phyloP scores from a whole-genome alignment of 2,888 invertebrate species.

The Agonopterix subpropinquella region DNA sequence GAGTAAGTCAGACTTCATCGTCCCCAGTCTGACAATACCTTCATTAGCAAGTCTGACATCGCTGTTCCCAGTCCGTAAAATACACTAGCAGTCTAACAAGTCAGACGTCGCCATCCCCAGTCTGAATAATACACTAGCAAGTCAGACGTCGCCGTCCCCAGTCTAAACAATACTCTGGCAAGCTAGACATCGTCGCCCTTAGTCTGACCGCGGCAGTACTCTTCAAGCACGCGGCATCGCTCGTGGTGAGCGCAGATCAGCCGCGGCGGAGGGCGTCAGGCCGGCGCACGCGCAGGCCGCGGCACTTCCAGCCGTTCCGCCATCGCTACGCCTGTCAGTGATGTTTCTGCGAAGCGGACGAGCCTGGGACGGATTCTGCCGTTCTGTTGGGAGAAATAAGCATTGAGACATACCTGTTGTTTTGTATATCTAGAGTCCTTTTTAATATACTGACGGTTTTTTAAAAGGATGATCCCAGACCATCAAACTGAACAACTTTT shows the following conservation, averaged over 20 bases:
- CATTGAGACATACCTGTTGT: too few species aligned
- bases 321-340: slow-evolving; percentile 29
- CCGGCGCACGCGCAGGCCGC: slow-evolving; percentile 35
- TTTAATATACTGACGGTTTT: too few species aligned
- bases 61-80: neutral
- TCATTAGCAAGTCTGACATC: too few species aligned
- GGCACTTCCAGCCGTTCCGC: slow-evolving; percentile 25
- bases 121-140: too few species aligned
- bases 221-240: slow-evolving; percentile 49
- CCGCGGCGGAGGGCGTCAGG: slow-evolving; percentile 61
- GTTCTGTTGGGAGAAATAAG: slow-evolving; percentile 19
- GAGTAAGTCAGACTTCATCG: too few species aligned
- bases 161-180: neutral
- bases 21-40: too few species aligned
- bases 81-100: neutral
- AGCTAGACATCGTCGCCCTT: neutral
- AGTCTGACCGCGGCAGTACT: slow-evolving; percentile 29
- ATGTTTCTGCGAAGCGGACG: slow-evolving; percentile 60
- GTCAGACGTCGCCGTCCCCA: neutral
- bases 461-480: too few species aligned
- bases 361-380: slow-evolving; percentile 34
- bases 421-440: too few species aligned
- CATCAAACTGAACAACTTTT: too few species aligned
- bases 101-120: neutral
- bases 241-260: slow-evolving; percentile 55